Conservation (phyloP, 2,888 invertebrate genomes). For the Acanthacorydalis orientalis region DNA sequence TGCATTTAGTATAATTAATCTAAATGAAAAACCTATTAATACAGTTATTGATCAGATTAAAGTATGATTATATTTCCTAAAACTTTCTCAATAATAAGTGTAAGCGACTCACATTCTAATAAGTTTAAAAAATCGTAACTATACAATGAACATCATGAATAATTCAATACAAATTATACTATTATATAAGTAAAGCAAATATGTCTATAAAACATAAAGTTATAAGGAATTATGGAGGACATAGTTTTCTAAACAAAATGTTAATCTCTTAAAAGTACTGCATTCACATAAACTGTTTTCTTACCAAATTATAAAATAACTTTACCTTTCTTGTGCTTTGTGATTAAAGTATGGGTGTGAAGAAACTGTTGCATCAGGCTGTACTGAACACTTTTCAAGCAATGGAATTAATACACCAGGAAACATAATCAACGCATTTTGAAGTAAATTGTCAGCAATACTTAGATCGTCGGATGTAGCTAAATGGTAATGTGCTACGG, state of each 20-base stretch:
- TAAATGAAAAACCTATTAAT: too few species aligned
- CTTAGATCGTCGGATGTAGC: constrained; percentile 25
- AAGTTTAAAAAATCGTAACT: too few species aligned
- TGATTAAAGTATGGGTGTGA: constrained; percentile 32
- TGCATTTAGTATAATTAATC: too few species aligned
- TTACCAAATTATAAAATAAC: constrained; percentile 4
- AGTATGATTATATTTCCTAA: too few species aligned
- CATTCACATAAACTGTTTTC: neutral
- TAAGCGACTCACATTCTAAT: too few species aligned
- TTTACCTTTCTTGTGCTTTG: constrained; percentile 25
- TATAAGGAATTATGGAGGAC: neutral
- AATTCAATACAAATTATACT: too few species aligned
- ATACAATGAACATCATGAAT: too few species aligned
- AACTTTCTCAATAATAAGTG: too few species aligned
- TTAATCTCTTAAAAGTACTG: constrained; percentile 19
- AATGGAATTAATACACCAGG: constrained; percentile 57
- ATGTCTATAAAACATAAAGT: too few species aligned
- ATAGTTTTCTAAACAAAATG: neutral
- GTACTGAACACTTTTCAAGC: constrained; percentile 58
- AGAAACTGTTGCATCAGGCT: constrained; percentile 44
- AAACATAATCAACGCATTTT: constrained; percentile 66
- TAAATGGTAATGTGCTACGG: constrained; percentile 51
- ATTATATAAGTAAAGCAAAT: too few species aligned
- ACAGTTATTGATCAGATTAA: too few species aligned
- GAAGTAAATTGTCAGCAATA: constrained; percentile 44